Percentiles rank a stretch among this genome's conserved stretches.
Conservation (phyloP, 2,797 vertebrate genomes). For the Fistularia tabacaria region DNA sequence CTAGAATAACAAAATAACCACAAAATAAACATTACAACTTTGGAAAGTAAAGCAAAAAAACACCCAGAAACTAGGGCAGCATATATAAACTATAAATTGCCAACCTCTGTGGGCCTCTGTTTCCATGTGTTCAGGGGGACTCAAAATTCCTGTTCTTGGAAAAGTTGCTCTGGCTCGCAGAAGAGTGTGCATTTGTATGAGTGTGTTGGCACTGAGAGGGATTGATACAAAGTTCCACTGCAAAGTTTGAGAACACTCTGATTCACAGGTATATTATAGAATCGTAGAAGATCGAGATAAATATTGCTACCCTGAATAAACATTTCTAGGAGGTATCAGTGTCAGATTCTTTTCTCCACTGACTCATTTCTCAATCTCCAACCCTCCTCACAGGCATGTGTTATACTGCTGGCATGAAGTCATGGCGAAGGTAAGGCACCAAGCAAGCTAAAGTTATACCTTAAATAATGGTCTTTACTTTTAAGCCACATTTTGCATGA, state of each 20-base stretch:
- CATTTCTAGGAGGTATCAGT: too few relatives aligned
- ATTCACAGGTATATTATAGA: slow-evolving; percentile 10
- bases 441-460: too few relatives aligned
- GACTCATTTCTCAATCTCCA: slow-evolving; percentile 17
- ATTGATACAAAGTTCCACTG: not conserved
- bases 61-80: not conserved
- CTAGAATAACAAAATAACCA: slow-evolving; percentile 31
- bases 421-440: not conserved
- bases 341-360: not conserved
- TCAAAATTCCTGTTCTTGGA: slow-evolving; percentile 9
- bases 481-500: too few relatives aligned
- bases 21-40: slow-evolving; percentile 5
- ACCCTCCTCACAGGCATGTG: slow-evolving; percentile 7
- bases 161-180: not conserved
- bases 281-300: too few relatives aligned
- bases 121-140: not conserved
- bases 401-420: too few relatives aligned
- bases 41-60: not conserved
- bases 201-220: slow-evolving; percentile 5
- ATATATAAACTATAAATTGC: not conserved
- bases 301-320: too few relatives aligned
- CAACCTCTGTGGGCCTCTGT: not conserved
- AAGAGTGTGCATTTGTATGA: slow-evolving; percentile 1
- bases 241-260: not conserved
- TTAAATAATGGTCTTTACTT: too few relatives aligned